Percentiles rank a stretch among this genome's conserved stretches.
phyloP scores from a whole-genome alignment of 2,113 vertebrate species.

The Bagarius yarrelli region DNA sequence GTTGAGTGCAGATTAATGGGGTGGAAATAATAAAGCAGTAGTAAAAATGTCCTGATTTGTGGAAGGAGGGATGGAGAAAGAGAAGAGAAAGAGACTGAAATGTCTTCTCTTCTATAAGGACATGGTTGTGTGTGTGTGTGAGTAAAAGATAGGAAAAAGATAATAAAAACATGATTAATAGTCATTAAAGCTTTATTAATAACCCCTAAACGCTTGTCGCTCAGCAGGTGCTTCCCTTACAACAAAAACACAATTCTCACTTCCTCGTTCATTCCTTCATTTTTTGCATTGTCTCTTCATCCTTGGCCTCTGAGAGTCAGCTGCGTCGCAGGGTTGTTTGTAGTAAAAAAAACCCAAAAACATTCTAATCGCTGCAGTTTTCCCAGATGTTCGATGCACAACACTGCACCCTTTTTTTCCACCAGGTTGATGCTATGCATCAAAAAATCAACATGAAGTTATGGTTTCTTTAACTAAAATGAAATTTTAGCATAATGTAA shows the following conservation, averaged over 20 bases:
- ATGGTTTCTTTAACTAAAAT: neutral
- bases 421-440: neutral
- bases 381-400: neutral
- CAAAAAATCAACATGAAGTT: neutral
- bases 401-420: neutral
- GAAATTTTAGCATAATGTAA: neutral
- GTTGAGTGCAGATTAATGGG: neutral
- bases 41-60: neutral
- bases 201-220: neutral
- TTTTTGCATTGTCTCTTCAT: neutral
- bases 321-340: neutral
- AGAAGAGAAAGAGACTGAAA: neutral
- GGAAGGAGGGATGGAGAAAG: neutral
- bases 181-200: constrained; percentile 32
- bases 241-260: neutral
- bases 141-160: neutral
- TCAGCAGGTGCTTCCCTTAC: constrained; percentile 16
- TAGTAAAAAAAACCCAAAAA: neutral
- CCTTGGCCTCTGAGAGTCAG: neutral
- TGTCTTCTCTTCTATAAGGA: neutral
- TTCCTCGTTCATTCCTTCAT: neutral
- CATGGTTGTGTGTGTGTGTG: no score
- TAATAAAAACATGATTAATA: constrained; percentile 12
- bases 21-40: neutral
- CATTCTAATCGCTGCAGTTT: constrained; percentile 6